These are phyloP conservation scores for Euphydryas editha DNA, from an alignment of 2,888 invertebrate genomes.

Conservation along the genomic window DNA sequence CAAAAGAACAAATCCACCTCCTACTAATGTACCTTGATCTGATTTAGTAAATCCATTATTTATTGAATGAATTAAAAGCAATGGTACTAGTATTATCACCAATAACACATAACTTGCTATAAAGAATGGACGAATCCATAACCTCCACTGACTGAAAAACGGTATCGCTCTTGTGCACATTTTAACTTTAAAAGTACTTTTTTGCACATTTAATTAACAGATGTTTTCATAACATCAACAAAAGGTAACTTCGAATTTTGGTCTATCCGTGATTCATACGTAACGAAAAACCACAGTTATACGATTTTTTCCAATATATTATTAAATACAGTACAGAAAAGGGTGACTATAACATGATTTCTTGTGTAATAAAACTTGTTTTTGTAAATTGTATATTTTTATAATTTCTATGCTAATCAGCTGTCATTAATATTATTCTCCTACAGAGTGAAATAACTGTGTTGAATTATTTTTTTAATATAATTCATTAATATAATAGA, in stretches of 20 bases:
- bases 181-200: slow-evolving; percentile 38
- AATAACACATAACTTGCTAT: slow-evolving; percentile 91
- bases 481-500: background rate
- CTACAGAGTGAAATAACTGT: background rate
- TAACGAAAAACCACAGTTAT: slow-evolving; percentile 8
- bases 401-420: slow-evolving; percentile 7
- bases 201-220: slow-evolving; percentile 25
- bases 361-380: slow-evolving; percentile 24
- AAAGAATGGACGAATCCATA: slow-evolving; percentile 95
- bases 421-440: slow-evolving; percentile 3
- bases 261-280: slow-evolving; percentile 14
- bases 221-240: slow-evolving; percentile 23
- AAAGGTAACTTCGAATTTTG: slow-evolving; percentile 1
- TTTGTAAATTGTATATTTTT: slow-evolving; percentile 15
- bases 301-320: background rate
- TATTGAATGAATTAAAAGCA: slow-evolving; percentile 91
- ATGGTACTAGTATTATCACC: slow-evolving; percentile 92
- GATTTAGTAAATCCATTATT: slow-evolving; percentile 90
- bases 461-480: background rate
- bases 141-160: slow-evolving; percentile 87
- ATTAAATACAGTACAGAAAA: background rate
- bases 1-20: slow-evolving; percentile 95
- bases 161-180: slow-evolving; percentile 72
- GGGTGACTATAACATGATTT: slow-evolving; percentile 4
- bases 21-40: slow-evolving; percentile 92